A percentile compares a stretch with the other conserved stretches of the same genome.
Evolutionary conservation across 2,888 invertebrate genomes (phyloP).

Genomic region (Panopea generosa): DNA sequence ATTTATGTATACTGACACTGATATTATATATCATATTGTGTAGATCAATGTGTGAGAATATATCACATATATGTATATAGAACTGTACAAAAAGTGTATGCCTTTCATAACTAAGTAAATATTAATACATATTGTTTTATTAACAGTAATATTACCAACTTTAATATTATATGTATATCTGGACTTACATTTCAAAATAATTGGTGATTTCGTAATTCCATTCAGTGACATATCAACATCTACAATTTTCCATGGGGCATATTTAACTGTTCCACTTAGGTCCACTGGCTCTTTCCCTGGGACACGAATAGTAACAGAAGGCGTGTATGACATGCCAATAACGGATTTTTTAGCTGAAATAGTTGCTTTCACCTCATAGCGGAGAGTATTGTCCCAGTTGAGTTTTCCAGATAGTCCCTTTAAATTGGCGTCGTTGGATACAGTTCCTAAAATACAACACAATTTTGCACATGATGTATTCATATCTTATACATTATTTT

Average conservation of each 20-base stretch:
- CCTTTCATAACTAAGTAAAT: too few species aligned
- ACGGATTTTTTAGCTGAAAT: conserved; percentile 51
- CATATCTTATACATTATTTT: too few species aligned
- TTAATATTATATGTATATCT: too few species aligned
- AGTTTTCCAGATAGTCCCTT: conserved; percentile 59
- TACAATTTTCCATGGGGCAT: conserved; percentile 59
- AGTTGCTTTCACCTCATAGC: conserved; percentile 55
- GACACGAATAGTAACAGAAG: conserved; percentile 44
- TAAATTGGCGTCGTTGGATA: conserved; percentile 32
- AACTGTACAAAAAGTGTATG: too few species aligned
- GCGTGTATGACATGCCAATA: conserved; percentile 57
- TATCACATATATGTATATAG: too few species aligned
- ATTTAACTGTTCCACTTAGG: conserved; percentile 58
- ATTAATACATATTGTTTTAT: too few species aligned
- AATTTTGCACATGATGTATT: background rate
- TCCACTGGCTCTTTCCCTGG: conserved; percentile 41
- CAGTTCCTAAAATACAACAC: conserved; percentile 38
- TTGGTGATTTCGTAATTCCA: conserved; percentile 65
- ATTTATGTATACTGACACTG: too few species aligned
- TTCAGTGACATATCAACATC: conserved; percentile 64
- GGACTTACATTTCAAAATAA: conserved; percentile 70
- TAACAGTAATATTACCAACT: too few species aligned
- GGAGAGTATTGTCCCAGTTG: conserved; percentile 47
- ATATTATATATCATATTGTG: too few species aligned
- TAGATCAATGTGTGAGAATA: too few species aligned